Evolutionary conservation across 2,888 invertebrate species (phyloP).

Genomic region (Julus scandinavius): DNA sequence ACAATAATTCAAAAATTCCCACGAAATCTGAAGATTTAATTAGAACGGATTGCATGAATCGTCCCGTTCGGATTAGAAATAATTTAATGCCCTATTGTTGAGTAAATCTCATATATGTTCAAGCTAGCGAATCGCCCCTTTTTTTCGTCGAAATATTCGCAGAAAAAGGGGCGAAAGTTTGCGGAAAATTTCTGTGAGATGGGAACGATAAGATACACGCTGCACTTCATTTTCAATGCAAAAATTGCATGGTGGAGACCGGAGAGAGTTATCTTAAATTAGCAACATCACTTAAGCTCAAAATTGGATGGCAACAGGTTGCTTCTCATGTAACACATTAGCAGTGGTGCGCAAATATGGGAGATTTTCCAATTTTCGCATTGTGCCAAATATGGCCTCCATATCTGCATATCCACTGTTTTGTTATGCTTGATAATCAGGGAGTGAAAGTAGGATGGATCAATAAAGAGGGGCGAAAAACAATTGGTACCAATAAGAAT

Average conservation of each 20-base stretch:
- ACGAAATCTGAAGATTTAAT: neutral
- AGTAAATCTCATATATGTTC: neutral
- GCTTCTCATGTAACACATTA: slow-evolving; percentile 42
- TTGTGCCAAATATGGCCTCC: neutral
- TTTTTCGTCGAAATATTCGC: neutral
- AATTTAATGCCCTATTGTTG: neutral
- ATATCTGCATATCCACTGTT: neutral
- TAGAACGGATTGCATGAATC: neutral
- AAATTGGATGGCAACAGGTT: slow-evolving; percentile 26
- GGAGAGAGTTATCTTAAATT: slow-evolving; percentile 30
- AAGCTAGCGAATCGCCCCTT: neutral
- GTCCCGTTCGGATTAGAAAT: neutral
- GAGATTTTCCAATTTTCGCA: neutral
- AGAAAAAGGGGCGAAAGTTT: neutral
- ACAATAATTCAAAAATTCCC: neutral
- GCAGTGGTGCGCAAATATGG: slow-evolving; percentile 37
- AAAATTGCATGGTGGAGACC: slow-evolving; percentile 1
- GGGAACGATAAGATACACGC: neutral
- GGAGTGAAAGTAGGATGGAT: slow-evolving; percentile 42
- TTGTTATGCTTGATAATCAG: neutral
- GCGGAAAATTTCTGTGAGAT: slow-evolving; percentile 31
- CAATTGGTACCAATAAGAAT: slow-evolving; percentile 24
- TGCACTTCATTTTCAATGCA: neutral
- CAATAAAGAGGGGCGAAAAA: slow-evolving; percentile 6
- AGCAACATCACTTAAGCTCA: slow-evolving; percentile 1